Conservation (phyloP, 2,888 invertebrate species). For the Latheticus oryzae region DNA sequence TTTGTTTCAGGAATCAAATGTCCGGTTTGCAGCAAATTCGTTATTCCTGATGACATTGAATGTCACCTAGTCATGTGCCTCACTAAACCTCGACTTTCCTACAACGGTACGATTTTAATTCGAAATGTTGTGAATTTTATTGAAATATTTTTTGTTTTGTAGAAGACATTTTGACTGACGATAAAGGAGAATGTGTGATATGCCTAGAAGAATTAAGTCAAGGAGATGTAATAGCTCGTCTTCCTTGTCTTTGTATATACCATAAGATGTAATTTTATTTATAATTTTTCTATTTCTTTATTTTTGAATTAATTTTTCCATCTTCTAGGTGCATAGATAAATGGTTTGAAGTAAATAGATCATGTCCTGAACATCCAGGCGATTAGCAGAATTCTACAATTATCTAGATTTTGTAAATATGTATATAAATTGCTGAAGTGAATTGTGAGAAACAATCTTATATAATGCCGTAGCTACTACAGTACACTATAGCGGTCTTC, state of each 20-base stretch:
- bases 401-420: constrained; percentile 53
- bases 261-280: constrained; percentile 86
- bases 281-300: constrained; percentile 15
- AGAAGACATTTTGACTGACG: constrained; percentile 97
- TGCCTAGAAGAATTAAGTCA: constrained; percentile 96
- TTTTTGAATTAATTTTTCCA: constrained; percentile 41
- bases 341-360: constrained; percentile 99
- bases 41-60: constrained; percentile 98
- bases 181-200: constrained; percentile 99
- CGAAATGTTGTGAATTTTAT: no score
- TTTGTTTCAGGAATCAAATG: constrained; percentile 93
- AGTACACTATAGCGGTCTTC: constrained; percentile 40
- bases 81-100: constrained; percentile 97
- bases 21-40: constrained; percentile 98
- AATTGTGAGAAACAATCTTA: constrained; percentile 55
- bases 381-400: constrained; percentile 72
- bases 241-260: constrained; percentile 99
- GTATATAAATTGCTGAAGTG: constrained; percentile 55
- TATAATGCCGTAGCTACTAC: constrained; percentile 42
- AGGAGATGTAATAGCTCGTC: constrained; percentile 97
- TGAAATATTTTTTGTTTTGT: constrained; percentile 63
- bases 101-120: constrained; percentile 88
- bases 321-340: constrained; percentile 97
- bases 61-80: constrained; percentile 99
- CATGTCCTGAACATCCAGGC: constrained; percentile 98